phyloP scores from a whole-genome alignment of 2,888 invertebrate species.

The Microctonus hyperodae region DNA sequence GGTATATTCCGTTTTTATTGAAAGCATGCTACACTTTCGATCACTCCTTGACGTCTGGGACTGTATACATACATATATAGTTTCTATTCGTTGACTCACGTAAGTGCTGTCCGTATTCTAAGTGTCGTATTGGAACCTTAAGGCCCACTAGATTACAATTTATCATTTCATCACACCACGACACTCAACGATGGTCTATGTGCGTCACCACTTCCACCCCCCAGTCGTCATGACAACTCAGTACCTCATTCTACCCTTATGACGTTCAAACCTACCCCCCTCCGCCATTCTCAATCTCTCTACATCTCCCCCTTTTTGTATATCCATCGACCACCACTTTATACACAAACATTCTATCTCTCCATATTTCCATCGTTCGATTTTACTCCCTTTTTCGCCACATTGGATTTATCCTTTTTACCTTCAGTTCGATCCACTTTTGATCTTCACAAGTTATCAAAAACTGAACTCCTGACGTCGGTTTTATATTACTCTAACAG shows the following conservation, averaged over 20 bases:
- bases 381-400: conserved; percentile 19
- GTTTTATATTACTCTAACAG: conserved; percentile 12
- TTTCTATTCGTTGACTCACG: conserved; percentile 32
- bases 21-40: not conserved
- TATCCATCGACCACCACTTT: conserved; percentile 16
- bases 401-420: not conserved
- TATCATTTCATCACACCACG: not conserved
- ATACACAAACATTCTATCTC: conserved; percentile 15
- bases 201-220: conserved; percentile 41
- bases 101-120: conserved; percentile 15
- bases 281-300: conserved; percentile 16
- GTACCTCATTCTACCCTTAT: conserved; percentile 46
- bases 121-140: conserved; percentile 1
- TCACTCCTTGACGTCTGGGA: not conserved
- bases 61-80: too few relatives aligned
- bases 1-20: too few relatives aligned
- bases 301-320: conserved; percentile 8
- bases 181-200: conserved; percentile 48
- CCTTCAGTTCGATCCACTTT: conserved; percentile 6
- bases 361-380: not conserved
- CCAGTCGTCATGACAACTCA: conserved; percentile 49
- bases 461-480: not conserved
- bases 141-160: not conserved
- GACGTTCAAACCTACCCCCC: conserved; percentile 25
- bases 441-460: conserved; percentile 22